Evolutionary conservation across 2,113 vertebrate species (phyloP).

Genomic region (Campylomormyrus numenius): DNA sequence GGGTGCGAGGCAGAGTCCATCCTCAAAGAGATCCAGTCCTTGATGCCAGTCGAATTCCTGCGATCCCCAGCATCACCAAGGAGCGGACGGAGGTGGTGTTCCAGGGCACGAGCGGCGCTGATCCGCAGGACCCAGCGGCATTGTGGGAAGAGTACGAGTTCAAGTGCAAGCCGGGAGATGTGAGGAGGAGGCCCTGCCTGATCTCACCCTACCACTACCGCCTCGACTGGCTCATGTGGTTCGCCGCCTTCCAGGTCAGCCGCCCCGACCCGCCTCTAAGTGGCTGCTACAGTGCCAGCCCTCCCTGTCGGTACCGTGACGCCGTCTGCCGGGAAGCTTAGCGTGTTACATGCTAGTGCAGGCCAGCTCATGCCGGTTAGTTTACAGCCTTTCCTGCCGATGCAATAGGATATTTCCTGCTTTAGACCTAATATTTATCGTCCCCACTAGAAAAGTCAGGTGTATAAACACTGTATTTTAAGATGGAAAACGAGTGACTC

Average conservation of each 20-base stretch:
- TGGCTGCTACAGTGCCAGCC: not conserved
- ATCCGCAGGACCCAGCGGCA: conserved; percentile 64
- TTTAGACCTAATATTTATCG: not conserved
- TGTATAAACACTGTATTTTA: not conserved
- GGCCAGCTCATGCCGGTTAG: not conserved
- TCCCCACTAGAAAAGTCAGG: not conserved
- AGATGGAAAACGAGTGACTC: not conserved
- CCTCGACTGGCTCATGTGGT: conserved; percentile 99
- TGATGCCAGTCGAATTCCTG: not conserved
- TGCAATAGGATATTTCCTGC: not conserved
- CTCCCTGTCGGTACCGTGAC: not conserved
- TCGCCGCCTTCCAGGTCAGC: conserved; percentile 86
- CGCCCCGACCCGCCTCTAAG: not conserved
- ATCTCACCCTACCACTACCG: conserved; percentile 88
- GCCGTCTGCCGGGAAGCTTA: not conserved
- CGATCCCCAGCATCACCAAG: conserved; percentile 72
- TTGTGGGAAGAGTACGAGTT: conserved; percentile 93
- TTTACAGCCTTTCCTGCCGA: not conserved
- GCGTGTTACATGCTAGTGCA: not conserved
- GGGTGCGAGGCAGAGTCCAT: not conserved
- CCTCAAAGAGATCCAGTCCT: not conserved
- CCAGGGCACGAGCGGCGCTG: conserved; percentile 75
- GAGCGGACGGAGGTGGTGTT: conserved; percentile 89
- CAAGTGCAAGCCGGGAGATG: conserved; percentile 81
- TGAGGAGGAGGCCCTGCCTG: conserved; percentile 69